Base-by-base conservation (phyloP, 1,140 invertebrate species). In the Panonychus citri region DNA sequence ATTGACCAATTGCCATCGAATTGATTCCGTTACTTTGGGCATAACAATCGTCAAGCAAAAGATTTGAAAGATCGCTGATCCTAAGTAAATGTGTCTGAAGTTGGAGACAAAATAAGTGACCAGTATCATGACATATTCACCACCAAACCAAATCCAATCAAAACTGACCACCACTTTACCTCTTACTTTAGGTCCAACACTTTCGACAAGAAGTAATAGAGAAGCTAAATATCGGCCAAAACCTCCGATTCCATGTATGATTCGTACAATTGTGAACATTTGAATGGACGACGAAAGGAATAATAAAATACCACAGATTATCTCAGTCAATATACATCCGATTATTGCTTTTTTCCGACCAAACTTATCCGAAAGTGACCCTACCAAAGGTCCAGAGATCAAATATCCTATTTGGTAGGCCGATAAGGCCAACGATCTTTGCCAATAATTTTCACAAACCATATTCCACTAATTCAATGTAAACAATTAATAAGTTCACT, bases 321-420 rank as follows among this genome's bases (percentile, higher is more conserved):
- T 19, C 19, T 46, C 43, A 24, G 8, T 46, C 2, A 46, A 3
- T 24, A 46, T 7, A n/a, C 43, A 46, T 13, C n/a, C 43, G 21
- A 46, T 46, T 7, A 46, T 24, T 10, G 43, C 43, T n/a, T 21
- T 21, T 24, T 46, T 46, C 10, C 59, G n/a, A 21, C 59, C 64
- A 67, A 66, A 79, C 71, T 81, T 86, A 67, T 89, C 85, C 1
- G 83, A 81, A 50, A 87, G 66, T 58, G 79, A 76, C 13, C 83
- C 82, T 65, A 86, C 82, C 34, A 82, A 67, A 39, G 85, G 75
- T 49, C 82, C 83, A 25, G 84, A 83, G 59, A 83, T 61, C 63
- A 85, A 75, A 50, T 83, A 81, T 56, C 85, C 85, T 57, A 81
- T 68, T 81, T 88, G 86, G 66, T 84, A 85, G 40, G 85, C 64